phyloP scores from a whole-genome alignment of 2,113 vertebrate species.

The Greenwoodochromis staneri region DNA sequence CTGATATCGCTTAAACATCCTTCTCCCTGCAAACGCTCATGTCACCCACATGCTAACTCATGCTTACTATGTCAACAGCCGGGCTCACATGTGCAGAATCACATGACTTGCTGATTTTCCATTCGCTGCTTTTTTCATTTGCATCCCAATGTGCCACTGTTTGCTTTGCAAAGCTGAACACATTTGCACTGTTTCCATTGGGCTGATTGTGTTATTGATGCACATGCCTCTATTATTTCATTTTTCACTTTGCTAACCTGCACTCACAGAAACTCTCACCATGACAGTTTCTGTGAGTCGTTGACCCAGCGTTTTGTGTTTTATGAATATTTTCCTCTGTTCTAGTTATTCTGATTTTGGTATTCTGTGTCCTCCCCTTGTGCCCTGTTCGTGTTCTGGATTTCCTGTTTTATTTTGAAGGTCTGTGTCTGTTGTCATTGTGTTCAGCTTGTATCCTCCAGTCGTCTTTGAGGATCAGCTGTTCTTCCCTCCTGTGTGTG shows the following conservation, averaged over 20 bases:
- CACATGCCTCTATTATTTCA: background rate
- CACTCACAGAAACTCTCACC: background rate
- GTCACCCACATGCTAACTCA: background rate
- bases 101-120: background rate
- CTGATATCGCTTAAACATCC: background rate
- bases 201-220: background rate
- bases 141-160: background rate
- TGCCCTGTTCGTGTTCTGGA: fast-evolving
- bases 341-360: background rate
- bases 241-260: background rate
- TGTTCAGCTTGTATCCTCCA: background rate
- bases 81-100: background rate
- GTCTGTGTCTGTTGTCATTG: background rate
- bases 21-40: background rate
- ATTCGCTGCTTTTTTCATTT: background rate
- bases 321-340: background rate
- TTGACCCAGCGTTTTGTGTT: background rate
- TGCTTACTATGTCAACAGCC: background rate
- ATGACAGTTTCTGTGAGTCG: background rate
- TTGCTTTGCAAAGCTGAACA: background rate
- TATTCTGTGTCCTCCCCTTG: fast-evolving
- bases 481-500: background rate
- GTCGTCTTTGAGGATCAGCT: fast-evolving
- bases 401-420: background rate
- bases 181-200: background rate